Evolutionary conservation across 1,140 invertebrate species (phyloP), one percentile per base, ranked within the genome.

Genomic region (Drosophila ohnishii): DNA sequence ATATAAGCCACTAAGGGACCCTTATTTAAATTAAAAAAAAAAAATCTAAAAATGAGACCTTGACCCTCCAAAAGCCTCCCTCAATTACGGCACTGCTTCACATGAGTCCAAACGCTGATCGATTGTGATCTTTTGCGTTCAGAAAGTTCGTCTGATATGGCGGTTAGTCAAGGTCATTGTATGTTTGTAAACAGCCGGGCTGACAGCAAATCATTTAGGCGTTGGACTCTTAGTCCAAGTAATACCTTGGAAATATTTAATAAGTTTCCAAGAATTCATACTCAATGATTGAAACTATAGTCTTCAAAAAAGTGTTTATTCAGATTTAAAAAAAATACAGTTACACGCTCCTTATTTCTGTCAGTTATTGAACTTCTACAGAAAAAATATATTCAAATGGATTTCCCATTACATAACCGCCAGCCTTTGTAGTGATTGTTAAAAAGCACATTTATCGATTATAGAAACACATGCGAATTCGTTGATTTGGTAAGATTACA

Each of bases 101-200:
- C 65, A 69, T 42, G 65, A 42, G 47, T 11, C 22, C 6, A n/a
- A 42, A 11, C 30, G 37, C 45, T 69, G 65, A 67, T 69, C 45
- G 61, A 39, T 48, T 3, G 63, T 10, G 22, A 48, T 32, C 44
- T 66, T 53, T 28, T 13, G 22, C 30, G 1, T 35, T 22, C 11
- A 19, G 3, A 30, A 30, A 65, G 57, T 45, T 65, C 22, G n/a
- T 65, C n/a, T 65, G 40, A 45, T 62, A 65, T 65, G 40, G 32
- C 62, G 19, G 7, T 19, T 13, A 22, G 22, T 45, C 37, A 45
- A 65, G 37, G 57, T 30, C 34, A 8, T 25, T 9, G 11, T 40
- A 16, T n/a, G 30, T 25, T 55, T 37, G 32, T 61, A 56, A 62
- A 39, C 59, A 62, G 14, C 13, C 53, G 6, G 1, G 25, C 30